Percentiles rank a stretch among this genome's conserved stretches.
Evolutionary conservation across 1,140 invertebrate species (phyloP).

Genomic region (Sitobion miscanthi): DNA sequence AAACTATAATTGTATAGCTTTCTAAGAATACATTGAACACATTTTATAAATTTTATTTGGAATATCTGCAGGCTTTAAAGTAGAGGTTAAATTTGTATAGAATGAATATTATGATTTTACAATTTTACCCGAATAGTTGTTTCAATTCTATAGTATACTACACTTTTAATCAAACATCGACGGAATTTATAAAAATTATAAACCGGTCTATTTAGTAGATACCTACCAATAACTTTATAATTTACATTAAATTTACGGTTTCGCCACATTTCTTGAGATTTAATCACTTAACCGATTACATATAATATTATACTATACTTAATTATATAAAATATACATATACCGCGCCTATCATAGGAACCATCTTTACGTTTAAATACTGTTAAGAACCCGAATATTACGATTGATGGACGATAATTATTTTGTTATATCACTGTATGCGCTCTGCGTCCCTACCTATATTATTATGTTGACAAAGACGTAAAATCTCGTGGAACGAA

Average conservation of each 20-base stretch:
- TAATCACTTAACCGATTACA: background rate
- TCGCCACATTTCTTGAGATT: background rate
- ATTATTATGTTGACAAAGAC: background rate
- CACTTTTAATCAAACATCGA: background rate
- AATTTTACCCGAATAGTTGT: background rate
- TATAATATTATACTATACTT: background rate
- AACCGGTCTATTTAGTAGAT: background rate
- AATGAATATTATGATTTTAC: background rate
- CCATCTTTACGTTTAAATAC: background rate
- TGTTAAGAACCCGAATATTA: background rate
- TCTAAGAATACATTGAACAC: background rate
- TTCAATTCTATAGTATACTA: background rate
- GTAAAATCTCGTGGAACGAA: background rate
- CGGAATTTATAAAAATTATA: background rate
- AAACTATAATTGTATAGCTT: background rate
- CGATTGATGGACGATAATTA: background rate
- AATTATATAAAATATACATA: background rate
- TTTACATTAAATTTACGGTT: slow-evolving; percentile 13
- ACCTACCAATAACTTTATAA: background rate
- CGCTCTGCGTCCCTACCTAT: background rate
- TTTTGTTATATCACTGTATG: background rate
- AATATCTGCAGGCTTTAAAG: background rate
- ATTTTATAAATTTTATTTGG: background rate
- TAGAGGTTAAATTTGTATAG: background rate
- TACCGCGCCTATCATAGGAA: background rate